Evolutionary conservation across 2,113 vertebrate genomes (phyloP).

Genomic region (Pedionomus torquatus): DNA sequence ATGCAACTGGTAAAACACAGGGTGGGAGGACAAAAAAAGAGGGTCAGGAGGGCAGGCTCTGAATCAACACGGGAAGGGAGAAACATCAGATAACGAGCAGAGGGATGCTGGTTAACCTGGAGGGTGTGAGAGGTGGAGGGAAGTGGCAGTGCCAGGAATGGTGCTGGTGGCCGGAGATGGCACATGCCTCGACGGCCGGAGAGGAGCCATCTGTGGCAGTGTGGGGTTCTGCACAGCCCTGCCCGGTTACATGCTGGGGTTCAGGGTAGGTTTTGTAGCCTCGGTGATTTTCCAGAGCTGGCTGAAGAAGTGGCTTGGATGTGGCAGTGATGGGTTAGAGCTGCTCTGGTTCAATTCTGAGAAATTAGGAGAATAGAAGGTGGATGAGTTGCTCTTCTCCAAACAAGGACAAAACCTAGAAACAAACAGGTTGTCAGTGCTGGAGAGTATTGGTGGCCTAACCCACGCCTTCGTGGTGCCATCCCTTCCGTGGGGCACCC

Average conservation of each 20-base stretch:
- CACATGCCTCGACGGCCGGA: neutral
- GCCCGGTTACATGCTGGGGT: fast-evolving
- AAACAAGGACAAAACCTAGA: neutral
- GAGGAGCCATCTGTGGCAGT: neutral
- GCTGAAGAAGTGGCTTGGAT: neutral
- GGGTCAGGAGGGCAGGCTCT: conserved; percentile 31
- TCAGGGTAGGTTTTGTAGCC: neutral
- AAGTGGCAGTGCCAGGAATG: neutral
- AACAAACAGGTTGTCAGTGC: fast-evolving
- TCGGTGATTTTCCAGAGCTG: neutral
- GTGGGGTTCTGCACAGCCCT: fast-evolving
- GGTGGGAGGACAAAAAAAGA: conserved; percentile 4
- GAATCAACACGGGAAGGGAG: conserved; percentile 41
- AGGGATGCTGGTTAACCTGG: neutral
- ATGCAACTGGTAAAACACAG: neutral
- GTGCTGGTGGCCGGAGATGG: neutral
- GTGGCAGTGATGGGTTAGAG: neutral
- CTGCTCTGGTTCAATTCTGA: neutral
- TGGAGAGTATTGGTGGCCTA: fast-evolving
- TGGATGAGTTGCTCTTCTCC: neutral
- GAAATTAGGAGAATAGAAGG: neutral
- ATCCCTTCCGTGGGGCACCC: neutral
- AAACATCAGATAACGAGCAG: neutral
- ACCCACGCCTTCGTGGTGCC: neutral
- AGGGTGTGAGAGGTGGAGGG: neutral